Conservation (phyloP, 2,797 vertebrate species). For the Xenops minutus region DNA sequence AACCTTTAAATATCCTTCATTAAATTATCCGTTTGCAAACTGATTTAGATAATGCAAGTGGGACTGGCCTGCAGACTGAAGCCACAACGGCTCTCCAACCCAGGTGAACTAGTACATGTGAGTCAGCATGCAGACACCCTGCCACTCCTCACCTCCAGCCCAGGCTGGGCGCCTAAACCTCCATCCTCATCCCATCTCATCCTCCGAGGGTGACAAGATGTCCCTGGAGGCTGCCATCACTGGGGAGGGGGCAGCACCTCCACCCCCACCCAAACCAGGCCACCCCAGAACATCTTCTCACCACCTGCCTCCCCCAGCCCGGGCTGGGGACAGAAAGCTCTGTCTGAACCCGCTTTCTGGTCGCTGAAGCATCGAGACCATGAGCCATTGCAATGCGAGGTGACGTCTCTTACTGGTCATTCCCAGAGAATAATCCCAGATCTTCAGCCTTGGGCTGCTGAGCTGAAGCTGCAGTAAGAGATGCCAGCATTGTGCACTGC, state of each 20-base stretch:
- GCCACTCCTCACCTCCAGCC: slow-evolving; percentile 44
- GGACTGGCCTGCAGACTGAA: slow-evolving; percentile 73
- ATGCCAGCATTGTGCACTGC: slow-evolving; percentile 11
- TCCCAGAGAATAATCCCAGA: neutral
- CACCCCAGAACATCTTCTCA: slow-evolving; percentile 48
- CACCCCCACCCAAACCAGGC: neutral
- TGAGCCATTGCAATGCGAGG: slow-evolving; percentile 17
- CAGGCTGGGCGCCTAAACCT: slow-evolving; percentile 28
- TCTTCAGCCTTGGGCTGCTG: neutral
- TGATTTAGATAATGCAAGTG: slow-evolving; percentile 71
- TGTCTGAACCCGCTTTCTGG: neutral
- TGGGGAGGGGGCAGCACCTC: neutral
- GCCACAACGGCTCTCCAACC: slow-evolving; percentile 67
- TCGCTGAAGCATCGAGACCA: slow-evolving; percentile 25
- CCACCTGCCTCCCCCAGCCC: neutral
- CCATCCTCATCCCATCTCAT: slow-evolving; percentile 62
- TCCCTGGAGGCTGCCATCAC: slow-evolving; percentile 36
- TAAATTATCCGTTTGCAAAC: slow-evolving; percentile 69
- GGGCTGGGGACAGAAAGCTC: neutral
- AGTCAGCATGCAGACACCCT: slow-evolving; percentile 71
- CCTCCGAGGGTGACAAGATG: slow-evolving; percentile 36
- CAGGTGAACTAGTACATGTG: slow-evolving; percentile 74
- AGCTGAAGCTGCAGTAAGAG: slow-evolving; percentile 35
- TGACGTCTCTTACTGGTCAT: slow-evolving; percentile 36
- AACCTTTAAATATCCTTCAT: slow-evolving; percentile 25